These are phyloP conservation scores for Lates calcarifer DNA, from an alignment of 2,113 vertebrate species.

Conservation along the genomic window DNA sequence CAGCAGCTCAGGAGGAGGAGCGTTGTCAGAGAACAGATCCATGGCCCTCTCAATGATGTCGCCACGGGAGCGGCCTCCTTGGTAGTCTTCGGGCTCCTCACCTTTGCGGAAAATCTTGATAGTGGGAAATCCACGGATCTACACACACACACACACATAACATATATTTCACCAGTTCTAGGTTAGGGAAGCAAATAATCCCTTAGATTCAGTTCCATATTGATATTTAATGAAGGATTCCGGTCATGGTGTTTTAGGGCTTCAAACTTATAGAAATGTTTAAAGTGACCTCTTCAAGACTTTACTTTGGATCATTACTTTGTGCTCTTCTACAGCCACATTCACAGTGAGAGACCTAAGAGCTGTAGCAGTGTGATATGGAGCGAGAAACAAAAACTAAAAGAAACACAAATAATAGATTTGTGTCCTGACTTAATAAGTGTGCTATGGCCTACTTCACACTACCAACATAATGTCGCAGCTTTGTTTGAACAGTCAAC, in stretches of 20 bases:
- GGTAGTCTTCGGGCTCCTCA: conserved; percentile 93
- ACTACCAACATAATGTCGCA: not conserved
- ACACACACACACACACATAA: conserved; percentile 13
- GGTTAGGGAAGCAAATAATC: not conserved
- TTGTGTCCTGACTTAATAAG: too few species aligned
- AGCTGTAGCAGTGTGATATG: not conserved
- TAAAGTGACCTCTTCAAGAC: not conserved
- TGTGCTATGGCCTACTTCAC: not conserved
- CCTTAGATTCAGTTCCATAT: not conserved
- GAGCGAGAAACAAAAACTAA: not conserved
- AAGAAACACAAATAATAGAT: not conserved
- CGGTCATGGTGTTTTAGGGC: not conserved
- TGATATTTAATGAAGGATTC: not conserved
- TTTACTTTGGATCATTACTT: not conserved
- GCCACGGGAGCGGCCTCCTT: conserved; percentile 90
- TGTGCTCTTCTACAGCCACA: not conserved
- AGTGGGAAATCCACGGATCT: conserved; percentile 96
- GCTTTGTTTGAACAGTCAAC: not conserved
- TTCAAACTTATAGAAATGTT: not conserved
- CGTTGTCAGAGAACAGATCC: conserved; percentile 94
- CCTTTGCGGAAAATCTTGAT: conserved; percentile 98
- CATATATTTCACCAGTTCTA: not conserved
- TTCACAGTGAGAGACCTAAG: not conserved
- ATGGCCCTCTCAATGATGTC: conserved; percentile 91
- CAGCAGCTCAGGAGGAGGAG: conserved; percentile 89